Evolutionary conservation across 2,113 vertebrate genomes (phyloP).

Genomic region (Phyllostomus hastatus): DNA sequence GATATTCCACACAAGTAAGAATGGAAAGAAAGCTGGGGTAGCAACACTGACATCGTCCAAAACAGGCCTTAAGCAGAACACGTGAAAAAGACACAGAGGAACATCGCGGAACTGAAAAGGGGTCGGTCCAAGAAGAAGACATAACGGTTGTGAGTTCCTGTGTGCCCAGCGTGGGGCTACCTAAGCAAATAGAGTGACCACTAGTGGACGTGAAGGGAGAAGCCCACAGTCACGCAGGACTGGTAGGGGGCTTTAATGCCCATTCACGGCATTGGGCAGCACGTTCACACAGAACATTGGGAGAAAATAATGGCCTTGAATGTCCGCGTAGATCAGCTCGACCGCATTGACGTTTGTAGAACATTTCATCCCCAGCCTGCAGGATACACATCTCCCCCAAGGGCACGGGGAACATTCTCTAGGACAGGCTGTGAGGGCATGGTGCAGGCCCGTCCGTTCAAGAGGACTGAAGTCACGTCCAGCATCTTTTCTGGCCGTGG

Average conservation of each 20-base stretch:
- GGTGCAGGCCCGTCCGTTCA: neutral
- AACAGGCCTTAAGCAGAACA: neutral
- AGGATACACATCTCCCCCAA: too few species aligned
- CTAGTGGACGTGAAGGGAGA: neutral
- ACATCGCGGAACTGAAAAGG: neutral
- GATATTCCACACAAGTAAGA: too few species aligned
- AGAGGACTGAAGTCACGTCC: neutral
- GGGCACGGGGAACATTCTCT: neutral
- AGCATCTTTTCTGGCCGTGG: neutral
- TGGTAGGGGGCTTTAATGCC: too few species aligned
- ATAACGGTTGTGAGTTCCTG: neutral
- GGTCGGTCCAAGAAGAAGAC: neutral
- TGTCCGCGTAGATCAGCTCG: neutral
- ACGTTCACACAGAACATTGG: neutral
- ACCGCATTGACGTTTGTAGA: neutral
- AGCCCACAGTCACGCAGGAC: too few species aligned
- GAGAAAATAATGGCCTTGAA: neutral
- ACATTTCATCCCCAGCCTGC: neutral
- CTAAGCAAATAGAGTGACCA: neutral
- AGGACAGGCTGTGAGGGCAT: neutral
- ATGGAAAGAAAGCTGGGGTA: neutral
- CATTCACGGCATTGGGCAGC: neutral
- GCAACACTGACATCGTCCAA: neutral
- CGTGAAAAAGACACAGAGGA: neutral
- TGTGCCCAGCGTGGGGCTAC: neutral